phyloP scores from a whole-genome alignment of 2,113 vertebrate species.

The Platichthys flesus region DNA sequence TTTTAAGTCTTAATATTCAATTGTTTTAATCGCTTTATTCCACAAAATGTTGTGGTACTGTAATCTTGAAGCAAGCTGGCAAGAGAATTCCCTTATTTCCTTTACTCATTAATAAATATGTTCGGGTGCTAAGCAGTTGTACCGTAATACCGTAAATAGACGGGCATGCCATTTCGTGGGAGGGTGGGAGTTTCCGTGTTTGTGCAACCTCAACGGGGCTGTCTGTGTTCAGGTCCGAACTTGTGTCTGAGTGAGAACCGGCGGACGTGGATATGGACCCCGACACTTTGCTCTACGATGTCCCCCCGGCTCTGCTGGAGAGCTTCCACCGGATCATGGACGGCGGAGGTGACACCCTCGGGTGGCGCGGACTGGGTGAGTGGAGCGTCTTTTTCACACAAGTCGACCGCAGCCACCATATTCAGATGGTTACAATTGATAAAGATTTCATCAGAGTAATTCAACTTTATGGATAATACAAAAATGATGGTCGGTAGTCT shows the following conservation, averaged over 20 bases:
- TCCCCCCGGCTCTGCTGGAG: conserved; percentile 76
- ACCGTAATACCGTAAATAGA: neutral
- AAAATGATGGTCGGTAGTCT: too few relatives aligned
- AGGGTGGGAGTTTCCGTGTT: conserved; percentile 10
- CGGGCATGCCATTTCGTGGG: neutral
- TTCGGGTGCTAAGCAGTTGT: too few relatives aligned
- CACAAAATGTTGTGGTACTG: neutral
- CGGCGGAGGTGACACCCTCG: conserved; percentile 77
- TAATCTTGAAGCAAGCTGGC: too few relatives aligned
- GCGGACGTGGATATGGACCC: conserved; percentile 21
- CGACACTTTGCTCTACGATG: conserved; percentile 75
- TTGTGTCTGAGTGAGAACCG: neutral
- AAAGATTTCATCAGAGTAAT: too few relatives aligned
- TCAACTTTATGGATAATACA: too few relatives aligned
- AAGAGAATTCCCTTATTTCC: too few relatives aligned
- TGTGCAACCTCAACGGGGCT: neutral
- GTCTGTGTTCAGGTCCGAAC: neutral
- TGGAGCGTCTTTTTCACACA: neutral
- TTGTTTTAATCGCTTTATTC: neutral
- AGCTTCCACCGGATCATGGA: conserved; percentile 81
- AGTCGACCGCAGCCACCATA: too few relatives aligned
- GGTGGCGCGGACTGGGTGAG: conserved; percentile 86
- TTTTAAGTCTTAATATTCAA: too few relatives aligned
- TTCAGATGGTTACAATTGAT: too few relatives aligned
- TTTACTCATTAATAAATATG: neutral